Conservation (phyloP, 1,140 invertebrate species). For the Trichogramma pretiosum region DNA sequence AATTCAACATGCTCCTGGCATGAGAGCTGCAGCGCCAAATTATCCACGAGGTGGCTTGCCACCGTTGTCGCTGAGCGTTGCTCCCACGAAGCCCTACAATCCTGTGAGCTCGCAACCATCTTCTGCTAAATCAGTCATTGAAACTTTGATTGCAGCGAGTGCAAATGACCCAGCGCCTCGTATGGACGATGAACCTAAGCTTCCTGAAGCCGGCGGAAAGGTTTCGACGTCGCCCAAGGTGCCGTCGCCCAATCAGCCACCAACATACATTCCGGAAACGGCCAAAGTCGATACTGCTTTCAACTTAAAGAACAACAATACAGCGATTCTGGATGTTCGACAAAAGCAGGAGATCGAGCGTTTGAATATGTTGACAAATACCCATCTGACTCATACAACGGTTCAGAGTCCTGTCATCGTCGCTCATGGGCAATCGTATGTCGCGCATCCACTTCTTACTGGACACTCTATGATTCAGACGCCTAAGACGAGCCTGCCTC, state of each 20-base stretch:
- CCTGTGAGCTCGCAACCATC: slow-evolving; percentile 24
- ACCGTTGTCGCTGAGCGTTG: slow-evolving; percentile 38
- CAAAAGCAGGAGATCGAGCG: slow-evolving; percentile 34
- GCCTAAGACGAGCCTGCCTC: slow-evolving; percentile 25
- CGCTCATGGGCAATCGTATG: slow-evolving; percentile 33
- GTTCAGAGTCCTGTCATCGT: slow-evolving; percentile 49
- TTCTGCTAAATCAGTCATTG: slow-evolving; percentile 35
- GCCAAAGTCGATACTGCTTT: slow-evolving; percentile 44
- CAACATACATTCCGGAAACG: slow-evolving; percentile 42
- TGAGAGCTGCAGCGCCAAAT: slow-evolving; percentile 35
- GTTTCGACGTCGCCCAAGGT: slow-evolving; percentile 41
- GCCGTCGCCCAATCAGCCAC: slow-evolving; percentile 42
- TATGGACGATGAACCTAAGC: slow-evolving; percentile 37
- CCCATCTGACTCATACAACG: slow-evolving; percentile 35
- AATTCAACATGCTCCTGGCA: slow-evolving; percentile 41
- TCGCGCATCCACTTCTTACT: slow-evolving; percentile 28
- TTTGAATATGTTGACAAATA: slow-evolving; percentile 32
- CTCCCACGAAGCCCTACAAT: slow-evolving; percentile 32
- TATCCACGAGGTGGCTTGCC: slow-evolving; percentile 39
- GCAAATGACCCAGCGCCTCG: slow-evolving; percentile 28
- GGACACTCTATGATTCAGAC: slow-evolving; percentile 20
- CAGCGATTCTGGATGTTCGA: too few relatives aligned
- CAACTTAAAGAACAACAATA: too few relatives aligned
- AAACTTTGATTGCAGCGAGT: slow-evolving; percentile 36
- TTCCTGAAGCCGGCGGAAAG: slow-evolving; percentile 34